A percentile compares a stretch with the other conserved stretches of the same genome.
phyloP scores from a whole-genome alignment of 2,797 vertebrate genomes.

The Esox masquinongy region DNA sequence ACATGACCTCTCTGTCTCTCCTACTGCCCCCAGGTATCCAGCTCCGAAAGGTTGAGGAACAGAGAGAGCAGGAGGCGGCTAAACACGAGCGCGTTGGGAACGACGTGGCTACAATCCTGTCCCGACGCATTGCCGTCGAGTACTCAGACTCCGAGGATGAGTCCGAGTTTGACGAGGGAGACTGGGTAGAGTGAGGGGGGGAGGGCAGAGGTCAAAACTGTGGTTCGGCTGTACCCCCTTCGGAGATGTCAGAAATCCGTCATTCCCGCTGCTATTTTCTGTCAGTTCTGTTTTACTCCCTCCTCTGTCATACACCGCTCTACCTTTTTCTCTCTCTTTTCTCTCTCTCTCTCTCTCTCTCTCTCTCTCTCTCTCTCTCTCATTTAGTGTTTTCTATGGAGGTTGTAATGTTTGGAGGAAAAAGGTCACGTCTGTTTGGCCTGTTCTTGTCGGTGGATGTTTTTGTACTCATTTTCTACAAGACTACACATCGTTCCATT shows the following conservation, averaged over 20 bases:
- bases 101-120: slow-evolving; percentile 96
- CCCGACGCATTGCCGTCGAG: slow-evolving; percentile 95
- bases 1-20: not conserved
- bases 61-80: slow-evolving; percentile 95
- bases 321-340: not conserved
- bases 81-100: slow-evolving; percentile 97
- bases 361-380: slow-evolving; percentile 13
- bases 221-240: not conserved
- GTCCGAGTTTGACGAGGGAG: slow-evolving; percentile 96
- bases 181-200: slow-evolving; percentile 89
- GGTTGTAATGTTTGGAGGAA: slow-evolving; percentile 50
- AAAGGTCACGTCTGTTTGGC: slow-evolving; percentile 37
- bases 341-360: not conserved
- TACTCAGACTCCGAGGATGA: slow-evolving; percentile 98
- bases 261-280: not conserved
- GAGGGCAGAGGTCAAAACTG: slow-evolving; percentile 1
- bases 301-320: not conserved
- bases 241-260: not conserved
- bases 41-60: slow-evolving; percentile 96
- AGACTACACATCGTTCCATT: slow-evolving; percentile 34
- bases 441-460: slow-evolving; percentile 41
- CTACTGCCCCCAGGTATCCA: slow-evolving; percentile 83
- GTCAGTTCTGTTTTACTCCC: slow-evolving; percentile 9
- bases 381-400: slow-evolving; percentile 43
- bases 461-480: slow-evolving; percentile 53